A percentile compares a stretch with the other conserved stretches of the same genome.
Conservation (phyloP, 2,888 invertebrate genomes). For the Stenolophus ochropezus region DNA sequence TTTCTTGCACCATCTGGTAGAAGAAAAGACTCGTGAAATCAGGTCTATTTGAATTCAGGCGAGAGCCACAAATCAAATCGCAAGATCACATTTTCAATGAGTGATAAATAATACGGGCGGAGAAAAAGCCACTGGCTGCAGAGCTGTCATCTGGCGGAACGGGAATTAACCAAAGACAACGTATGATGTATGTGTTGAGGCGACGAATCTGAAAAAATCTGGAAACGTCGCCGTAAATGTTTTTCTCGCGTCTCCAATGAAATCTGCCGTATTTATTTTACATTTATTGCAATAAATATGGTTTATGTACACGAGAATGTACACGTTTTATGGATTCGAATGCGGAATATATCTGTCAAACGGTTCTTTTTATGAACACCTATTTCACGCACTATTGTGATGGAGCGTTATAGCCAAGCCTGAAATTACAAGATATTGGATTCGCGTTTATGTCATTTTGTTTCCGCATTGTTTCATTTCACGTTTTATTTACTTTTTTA, state of each 20-base stretch:
- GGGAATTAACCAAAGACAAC: conserved; percentile 48
- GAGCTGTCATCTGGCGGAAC: conserved; percentile 46
- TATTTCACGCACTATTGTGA: conserved; percentile 9
- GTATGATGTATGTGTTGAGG: conserved; percentile 46
- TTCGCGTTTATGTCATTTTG: not conserved
- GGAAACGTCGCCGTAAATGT: conserved; percentile 43
- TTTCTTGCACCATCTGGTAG: conserved; percentile 39
- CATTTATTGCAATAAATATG: conserved; percentile 65
- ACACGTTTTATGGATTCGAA: conserved; percentile 22
- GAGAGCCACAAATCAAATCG: conserved; percentile 42
- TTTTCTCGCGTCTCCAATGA: conserved; percentile 50
- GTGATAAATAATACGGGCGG: conserved; percentile 44
- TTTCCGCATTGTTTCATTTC: conserved; percentile 45
- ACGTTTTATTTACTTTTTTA: no score
- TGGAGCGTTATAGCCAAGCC: conserved; percentile 15
- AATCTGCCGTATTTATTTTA: conserved; percentile 64
- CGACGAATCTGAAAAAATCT: conserved; percentile 35
- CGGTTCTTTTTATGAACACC: conserved; percentile 21
- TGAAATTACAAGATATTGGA: conserved; percentile 36
- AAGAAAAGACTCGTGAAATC: conserved; percentile 34
- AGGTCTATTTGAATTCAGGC: conserved; percentile 36
- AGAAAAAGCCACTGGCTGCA: conserved; percentile 9
- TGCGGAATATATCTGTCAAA: conserved; percentile 39
- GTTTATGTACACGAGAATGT: conserved; percentile 63
- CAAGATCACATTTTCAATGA: conserved; percentile 55